Conservation (phyloP, 1,140 invertebrate species). For the Ephestia elutella region DNA sequence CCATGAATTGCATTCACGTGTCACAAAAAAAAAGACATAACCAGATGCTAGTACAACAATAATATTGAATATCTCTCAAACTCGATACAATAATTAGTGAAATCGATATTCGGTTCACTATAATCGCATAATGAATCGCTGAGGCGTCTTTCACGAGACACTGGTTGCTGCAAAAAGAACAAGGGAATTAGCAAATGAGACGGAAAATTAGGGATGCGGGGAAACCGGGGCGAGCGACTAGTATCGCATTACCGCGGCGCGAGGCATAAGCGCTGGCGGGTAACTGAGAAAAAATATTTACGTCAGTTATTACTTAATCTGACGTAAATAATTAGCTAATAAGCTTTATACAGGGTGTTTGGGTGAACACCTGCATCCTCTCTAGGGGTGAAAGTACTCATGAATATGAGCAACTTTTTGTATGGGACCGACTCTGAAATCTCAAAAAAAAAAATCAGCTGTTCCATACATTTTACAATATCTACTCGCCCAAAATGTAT, state of each 20-base stretch:
- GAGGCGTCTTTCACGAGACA: constrained; percentile 34
- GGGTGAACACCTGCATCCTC: no score
- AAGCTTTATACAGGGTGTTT: no score
- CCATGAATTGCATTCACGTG: not conserved
- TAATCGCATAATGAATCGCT: constrained; percentile 37
- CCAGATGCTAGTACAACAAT: not conserved
- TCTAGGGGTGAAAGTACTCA: no score
- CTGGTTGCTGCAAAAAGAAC: constrained; percentile 45
- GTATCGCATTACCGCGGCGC: constrained; percentile 42
- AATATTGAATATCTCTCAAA: constrained; percentile 17
- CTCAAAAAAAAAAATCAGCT: no score
- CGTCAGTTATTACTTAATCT: no score
- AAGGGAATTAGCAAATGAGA: constrained; percentile 54
- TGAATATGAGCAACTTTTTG: no score
- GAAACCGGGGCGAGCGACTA: constrained; percentile 24
- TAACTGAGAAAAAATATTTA: not conserved
- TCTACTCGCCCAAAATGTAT: no score
- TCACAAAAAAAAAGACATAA: not conserved
- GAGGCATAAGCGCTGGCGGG: constrained; percentile 24
- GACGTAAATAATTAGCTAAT: no score
- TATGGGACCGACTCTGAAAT: no score
- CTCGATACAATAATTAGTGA: constrained; percentile 45
- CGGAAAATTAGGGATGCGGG: constrained; percentile 55
- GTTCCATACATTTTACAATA: no score
- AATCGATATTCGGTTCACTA: constrained; percentile 41